These are phyloP conservation scores for Glossosoma conforme DNA, from an alignment of 1,140 invertebrate genomes.

Conservation along the genomic window DNA sequence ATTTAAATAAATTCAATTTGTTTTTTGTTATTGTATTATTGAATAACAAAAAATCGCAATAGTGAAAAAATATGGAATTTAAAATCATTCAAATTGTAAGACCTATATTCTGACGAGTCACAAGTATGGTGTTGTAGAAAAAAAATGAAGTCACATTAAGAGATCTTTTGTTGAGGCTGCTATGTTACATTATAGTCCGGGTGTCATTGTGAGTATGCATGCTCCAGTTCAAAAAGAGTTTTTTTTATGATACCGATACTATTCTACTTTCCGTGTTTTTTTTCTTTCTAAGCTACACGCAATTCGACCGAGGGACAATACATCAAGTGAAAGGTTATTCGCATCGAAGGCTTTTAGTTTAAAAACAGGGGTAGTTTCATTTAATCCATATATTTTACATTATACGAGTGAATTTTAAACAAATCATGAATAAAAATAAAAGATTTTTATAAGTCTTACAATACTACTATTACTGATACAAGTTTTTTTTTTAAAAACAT, in stretches of 20 bases:
- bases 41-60: no score
- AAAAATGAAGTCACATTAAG: constrained; percentile 20
- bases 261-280: constrained; percentile 11
- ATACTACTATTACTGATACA: no score
- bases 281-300: constrained; percentile 31
- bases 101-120: no score
- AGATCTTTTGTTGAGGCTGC: constrained; percentile 16
- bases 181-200: not conserved
- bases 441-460: no score
- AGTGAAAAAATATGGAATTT: no score
- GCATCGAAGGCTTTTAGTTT: constrained; percentile 6
- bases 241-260: constrained; percentile 14
- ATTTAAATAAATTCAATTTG: no score
- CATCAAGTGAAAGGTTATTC: constrained; percentile 20
- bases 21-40: no score
- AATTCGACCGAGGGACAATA: constrained; percentile 23
- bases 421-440: no score
- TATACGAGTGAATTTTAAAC: no score
- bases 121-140: constrained; percentile 3
- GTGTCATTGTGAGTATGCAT: constrained; percentile 23
- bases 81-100: not conserved
- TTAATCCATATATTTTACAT: no score
- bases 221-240: constrained; percentile 15
- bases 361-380: no score
- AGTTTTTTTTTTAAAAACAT: no score